Evolutionary conservation across 2,888 invertebrate genomes (phyloP).

Genomic region (Trileptium ribeirensis): DNA sequence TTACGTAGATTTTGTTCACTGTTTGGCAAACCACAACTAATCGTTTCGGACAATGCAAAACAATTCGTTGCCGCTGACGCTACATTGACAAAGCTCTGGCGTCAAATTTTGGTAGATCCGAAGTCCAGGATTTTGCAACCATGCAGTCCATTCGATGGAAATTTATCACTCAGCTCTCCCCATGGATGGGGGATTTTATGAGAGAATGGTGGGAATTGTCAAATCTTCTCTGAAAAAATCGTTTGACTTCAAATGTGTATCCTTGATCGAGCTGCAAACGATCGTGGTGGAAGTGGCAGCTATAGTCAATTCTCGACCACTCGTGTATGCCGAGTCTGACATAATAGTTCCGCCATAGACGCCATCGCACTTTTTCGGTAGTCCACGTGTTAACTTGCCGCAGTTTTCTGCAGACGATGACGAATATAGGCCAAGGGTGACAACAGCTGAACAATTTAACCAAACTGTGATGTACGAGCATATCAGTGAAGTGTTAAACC

Average conservation of each 20-base stretch:
- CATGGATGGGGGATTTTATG: no score
- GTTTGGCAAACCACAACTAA: constrained; percentile 44
- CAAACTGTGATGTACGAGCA: no score
- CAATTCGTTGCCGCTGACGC: constrained; percentile 51
- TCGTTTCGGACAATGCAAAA: constrained; percentile 52
- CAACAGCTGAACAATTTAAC: no score
- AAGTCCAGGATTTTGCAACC: neutral
- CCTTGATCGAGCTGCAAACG: neutral
- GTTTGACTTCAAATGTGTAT: no score
- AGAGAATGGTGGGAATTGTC: constrained; percentile 16
- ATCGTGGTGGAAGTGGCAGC: neutral
- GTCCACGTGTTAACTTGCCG: no score
- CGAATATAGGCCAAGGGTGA: no score
- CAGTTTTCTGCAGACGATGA: no score
- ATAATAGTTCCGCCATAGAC: no score
- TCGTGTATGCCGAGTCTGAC: no score
- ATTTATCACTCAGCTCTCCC: neutral
- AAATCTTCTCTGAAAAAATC: no score
- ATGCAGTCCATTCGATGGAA: neutral
- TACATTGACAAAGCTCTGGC: constrained; percentile 39
- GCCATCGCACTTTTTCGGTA: neutral
- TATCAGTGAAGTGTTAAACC: no score
- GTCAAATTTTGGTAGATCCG: neutral
- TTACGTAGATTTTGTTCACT: constrained; percentile 47
- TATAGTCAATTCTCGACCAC: neutral